A percentile compares a stretch with the other conserved stretches of the same genome.
phyloP scores from a whole-genome alignment of 2,888 invertebrate species.

The Cristatella mucedo region DNA sequence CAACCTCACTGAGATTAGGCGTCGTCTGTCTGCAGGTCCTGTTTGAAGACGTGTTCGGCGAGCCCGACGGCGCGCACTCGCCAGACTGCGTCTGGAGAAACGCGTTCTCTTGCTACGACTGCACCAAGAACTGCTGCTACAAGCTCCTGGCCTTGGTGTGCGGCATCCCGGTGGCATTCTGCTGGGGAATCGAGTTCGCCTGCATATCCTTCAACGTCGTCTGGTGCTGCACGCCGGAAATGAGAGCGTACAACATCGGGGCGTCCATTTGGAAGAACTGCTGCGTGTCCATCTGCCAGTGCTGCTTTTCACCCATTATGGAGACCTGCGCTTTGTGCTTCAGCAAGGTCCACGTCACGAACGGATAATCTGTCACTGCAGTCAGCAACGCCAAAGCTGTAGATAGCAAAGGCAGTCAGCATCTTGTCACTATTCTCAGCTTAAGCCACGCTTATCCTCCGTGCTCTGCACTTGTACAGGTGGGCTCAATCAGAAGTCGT shows the following conservation, averaged over 20 bases:
- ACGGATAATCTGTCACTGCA: too few species aligned
- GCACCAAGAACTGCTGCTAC: conserved; percentile 53
- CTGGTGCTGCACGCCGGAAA: conserved; percentile 58
- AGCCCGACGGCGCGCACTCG: conserved; percentile 26
- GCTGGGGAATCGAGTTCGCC: conserved; percentile 38
- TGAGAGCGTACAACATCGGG: conserved; percentile 48
- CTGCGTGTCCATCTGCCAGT: conserved; percentile 47
- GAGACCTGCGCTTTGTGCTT: conserved; percentile 51
- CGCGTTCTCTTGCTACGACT: conserved; percentile 50
- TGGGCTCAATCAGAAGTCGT: too few species aligned
- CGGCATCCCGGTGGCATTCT: conserved; percentile 52
- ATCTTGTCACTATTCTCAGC: too few species aligned
- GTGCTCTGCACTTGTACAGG: too few species aligned
- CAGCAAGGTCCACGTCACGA: conserved; percentile 16
- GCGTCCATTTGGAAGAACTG: conserved; percentile 46
- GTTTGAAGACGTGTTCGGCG: conserved; percentile 19
- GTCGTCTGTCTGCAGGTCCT: too few species aligned
- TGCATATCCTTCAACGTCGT: conserved; percentile 49
- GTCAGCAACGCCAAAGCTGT: too few species aligned
- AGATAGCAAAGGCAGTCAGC: too few species aligned
- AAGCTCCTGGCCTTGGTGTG: conserved; percentile 50
- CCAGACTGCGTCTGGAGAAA: conserved; percentile 57
- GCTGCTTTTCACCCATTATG: conserved; percentile 47
- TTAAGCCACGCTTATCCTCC: too few species aligned
- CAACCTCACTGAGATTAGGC: too few species aligned